Conservation (phyloP, 2,888 invertebrate genomes). For the Andricus quercusramuli region DNA sequence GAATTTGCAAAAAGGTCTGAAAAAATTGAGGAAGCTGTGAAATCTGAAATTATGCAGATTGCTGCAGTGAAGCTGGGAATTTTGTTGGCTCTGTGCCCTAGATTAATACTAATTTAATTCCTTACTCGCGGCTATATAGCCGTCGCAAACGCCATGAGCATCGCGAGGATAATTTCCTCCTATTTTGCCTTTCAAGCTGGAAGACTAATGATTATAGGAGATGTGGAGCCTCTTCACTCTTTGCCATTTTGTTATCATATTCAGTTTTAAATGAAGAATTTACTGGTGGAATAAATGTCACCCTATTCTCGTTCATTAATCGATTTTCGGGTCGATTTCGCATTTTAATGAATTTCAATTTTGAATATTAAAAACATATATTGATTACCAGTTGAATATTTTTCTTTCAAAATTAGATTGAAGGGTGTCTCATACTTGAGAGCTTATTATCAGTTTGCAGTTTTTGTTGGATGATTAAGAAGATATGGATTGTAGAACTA, state of each 20-base stretch:
- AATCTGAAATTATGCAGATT: conserved; percentile 21
- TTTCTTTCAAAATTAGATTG: background rate
- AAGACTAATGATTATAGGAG: conserved; percentile 71
- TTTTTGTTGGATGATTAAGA: background rate
- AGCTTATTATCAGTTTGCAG: background rate
- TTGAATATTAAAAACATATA: too few species aligned
- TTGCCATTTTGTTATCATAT: background rate
- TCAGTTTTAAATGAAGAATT: background rate
- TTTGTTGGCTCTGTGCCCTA: conserved; percentile 70
- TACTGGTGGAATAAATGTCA: background rate
- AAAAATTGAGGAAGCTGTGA: conserved; percentile 15
- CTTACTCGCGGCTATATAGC: conserved; percentile 71
- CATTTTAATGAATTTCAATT: background rate
- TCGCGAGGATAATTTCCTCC: conserved; percentile 53
- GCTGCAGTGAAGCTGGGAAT: conserved; percentile 51
- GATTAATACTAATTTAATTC: conserved; percentile 77
- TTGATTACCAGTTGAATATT: too few species aligned
- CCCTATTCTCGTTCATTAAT: background rate
- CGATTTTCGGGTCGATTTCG: background rate
- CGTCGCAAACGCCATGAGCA: conserved; percentile 53
- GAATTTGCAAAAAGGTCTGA: background rate
- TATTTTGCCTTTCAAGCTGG: conserved; percentile 58
- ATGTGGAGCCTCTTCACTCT: background rate
- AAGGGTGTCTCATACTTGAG: background rate
- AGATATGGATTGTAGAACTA: background rate